Conservation (phyloP, 2,888 invertebrate genomes). For the Apodemia duryi region DNA sequence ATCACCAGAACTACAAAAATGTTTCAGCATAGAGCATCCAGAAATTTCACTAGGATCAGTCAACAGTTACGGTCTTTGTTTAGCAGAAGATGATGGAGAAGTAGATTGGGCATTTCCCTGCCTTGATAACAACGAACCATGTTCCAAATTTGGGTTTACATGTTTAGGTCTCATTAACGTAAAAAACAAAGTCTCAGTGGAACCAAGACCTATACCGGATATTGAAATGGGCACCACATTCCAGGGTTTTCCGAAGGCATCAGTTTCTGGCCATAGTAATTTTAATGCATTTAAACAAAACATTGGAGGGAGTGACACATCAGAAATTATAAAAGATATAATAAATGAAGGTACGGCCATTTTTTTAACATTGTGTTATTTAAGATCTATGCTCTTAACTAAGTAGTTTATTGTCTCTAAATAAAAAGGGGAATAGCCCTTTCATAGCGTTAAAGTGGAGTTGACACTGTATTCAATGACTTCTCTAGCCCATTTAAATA, state of each 20-base stretch:
- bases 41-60: slow-evolving; percentile 82
- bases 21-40: slow-evolving; percentile 80
- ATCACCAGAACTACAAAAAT: neutral
- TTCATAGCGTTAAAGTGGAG: no score
- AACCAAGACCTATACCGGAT: slow-evolving; percentile 58
- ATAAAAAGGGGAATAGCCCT: no score
- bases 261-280: slow-evolving; percentile 56
- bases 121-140: slow-evolving; percentile 91
- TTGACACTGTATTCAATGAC: no score
- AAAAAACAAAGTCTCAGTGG: slow-evolving; percentile 56
- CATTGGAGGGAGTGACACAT: slow-evolving; percentile 68
- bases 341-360: slow-evolving; percentile 62
- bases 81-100: slow-evolving; percentile 98
- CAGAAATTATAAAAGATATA: slow-evolving; percentile 64
- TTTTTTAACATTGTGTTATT: no score
- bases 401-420: no score
- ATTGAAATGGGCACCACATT: slow-evolving; percentile 48
- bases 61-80: slow-evolving; percentile 90
- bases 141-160: slow-evolving; percentile 95
- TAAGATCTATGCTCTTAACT: no score
- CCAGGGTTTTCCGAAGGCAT: slow-evolving; percentile 55
- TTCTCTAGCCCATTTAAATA: no score
- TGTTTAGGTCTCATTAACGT: slow-evolving; percentile 93
- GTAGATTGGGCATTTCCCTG: slow-evolving; percentile 96
- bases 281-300: slow-evolving; percentile 58